Evolutionary conservation across 2,113 vertebrate species (phyloP), one percentile per base, ranked within the genome.

Genomic region (Thalassarche chlororhynchos): DNA sequence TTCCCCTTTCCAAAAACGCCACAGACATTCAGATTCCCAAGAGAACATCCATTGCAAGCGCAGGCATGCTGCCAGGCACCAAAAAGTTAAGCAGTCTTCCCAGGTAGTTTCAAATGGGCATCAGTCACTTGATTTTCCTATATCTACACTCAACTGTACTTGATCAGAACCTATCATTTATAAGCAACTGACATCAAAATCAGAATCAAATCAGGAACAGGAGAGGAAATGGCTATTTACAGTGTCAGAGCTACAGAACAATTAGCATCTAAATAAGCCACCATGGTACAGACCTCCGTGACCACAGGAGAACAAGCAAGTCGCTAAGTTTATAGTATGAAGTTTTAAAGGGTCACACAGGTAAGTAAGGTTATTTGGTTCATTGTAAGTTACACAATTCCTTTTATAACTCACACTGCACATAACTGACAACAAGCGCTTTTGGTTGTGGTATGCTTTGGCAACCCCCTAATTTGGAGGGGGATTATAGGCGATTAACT

Each of bases 21-120:
- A 62, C 38, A 60, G 61, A 32, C 2, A 0, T 68, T 78, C 55
- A 4, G 55, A 60, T 84, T 91, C 68, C 86, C 81, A n/a, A 62
- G 49, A 84, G 78, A 74, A 62, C 88, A 92, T 42, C 91, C 94
- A 76, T 1, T 34, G 62, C 32, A 12, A 90, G 46, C 23, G 4
- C 92, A 81, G 84, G 49, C 55, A 34, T 3, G 36, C 96, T 54
- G 71, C 89, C 96, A 97, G 84, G 92, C 94, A 96, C 94, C 94
- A 91, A 47, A 54, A 74, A 84, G 78, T 91, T 58, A n/a, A 64
- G 24, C 23, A 5, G 19, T 24, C 70, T 66, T 80, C 91, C 66
- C 5, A 0, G 51, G n/a, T 44, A 75, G n/a, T 58, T 82, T 77
- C 93, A 62, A 32, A 31, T 3, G n/a, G 64, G 42, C 54, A 47